A percentile compares a stretch with the other conserved stretches of the same genome.
These are phyloP conservation scores for Aurelia sp. DNA, from an alignment of 30 jellyfish, hydroid and myxozoan species.

Conservation along the genomic window DNA sequence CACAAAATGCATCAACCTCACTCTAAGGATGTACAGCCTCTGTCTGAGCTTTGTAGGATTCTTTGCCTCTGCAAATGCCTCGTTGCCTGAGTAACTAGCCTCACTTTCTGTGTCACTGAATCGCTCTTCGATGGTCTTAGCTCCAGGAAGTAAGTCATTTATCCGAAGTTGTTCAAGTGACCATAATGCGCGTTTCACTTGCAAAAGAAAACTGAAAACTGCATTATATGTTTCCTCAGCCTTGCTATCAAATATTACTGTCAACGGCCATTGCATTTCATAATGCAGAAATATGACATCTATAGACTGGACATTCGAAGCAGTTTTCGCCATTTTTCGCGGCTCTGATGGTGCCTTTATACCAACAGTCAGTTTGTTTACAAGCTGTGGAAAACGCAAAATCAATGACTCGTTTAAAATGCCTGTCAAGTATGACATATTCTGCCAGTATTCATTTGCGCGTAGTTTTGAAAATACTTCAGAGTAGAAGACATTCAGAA, in stretches of 20 bases:
- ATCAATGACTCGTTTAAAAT: slow-evolving; percentile 85
- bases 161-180: slow-evolving; percentile 77
- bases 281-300: slow-evolving; percentile 44
- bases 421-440: slow-evolving; percentile 72
- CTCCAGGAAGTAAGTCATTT: slow-evolving; percentile 15
- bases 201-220: slow-evolving; percentile 71
- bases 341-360: slow-evolving; percentile 27
- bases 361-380: slow-evolving; percentile 49
- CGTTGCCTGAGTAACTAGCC: not conserved
- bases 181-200: slow-evolving; percentile 90
- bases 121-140: not conserved
- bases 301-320: slow-evolving; percentile 22
- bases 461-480: slow-evolving; percentile 83
- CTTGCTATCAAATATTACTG: slow-evolving; percentile 71
- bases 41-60: slow-evolving; percentile 16
- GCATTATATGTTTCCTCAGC: slow-evolving; percentile 76
- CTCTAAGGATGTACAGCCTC: slow-evolving; percentile 66
- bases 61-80: not conserved
- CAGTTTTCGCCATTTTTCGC: slow-evolving; percentile 4
- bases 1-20: slow-evolving; percentile 84
- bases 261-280: slow-evolving; percentile 78
- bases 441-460: slow-evolving; percentile 67
- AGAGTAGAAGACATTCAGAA: slow-evolving; percentile 69
- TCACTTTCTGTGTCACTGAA: not conserved
- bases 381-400: slow-evolving; percentile 66